These are phyloP conservation scores for Drosophila flavopinicola DNA, from an alignment of 2,888 invertebrate species.

Conservation along the genomic window DNA sequence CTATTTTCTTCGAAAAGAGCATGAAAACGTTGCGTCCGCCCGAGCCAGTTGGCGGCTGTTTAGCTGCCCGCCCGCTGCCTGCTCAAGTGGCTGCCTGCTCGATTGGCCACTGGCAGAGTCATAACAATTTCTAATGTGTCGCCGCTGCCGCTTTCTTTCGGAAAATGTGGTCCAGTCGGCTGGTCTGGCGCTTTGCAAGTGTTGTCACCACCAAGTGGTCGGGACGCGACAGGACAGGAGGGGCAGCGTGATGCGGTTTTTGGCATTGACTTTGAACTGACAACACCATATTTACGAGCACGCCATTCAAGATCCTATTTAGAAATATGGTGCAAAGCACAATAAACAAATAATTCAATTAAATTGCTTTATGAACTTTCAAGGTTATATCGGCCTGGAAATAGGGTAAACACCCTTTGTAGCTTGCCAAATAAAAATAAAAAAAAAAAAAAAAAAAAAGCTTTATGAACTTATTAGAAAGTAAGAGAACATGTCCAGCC, in stretches of 20 bases:
- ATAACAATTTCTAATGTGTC: constrained; percentile 54
- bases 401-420: too few species aligned
- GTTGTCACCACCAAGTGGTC: constrained; percentile 52
- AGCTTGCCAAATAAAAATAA: too few species aligned
- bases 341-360: neutral
- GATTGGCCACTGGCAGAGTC: constrained; percentile 41
- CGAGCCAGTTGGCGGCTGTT: constrained; percentile 23
- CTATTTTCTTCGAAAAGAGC: too few species aligned
- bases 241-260: constrained; percentile 43
- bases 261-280: constrained; percentile 66
- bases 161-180: constrained; percentile 79
- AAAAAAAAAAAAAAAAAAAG: too few species aligned
- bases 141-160: constrained; percentile 71
- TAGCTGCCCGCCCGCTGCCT: neutral
- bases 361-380: neutral
- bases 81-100: constrained; percentile 12
- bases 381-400: too few species aligned
- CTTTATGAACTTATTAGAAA: too few species aligned
- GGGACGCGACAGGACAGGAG: too few species aligned
- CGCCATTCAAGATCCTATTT: constrained; percentile 37
- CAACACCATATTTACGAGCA: constrained; percentile 35
- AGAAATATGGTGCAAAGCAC: neutral
- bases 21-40: constrained; percentile 50
- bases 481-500: too few species aligned
- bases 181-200: constrained; percentile 35